These are phyloP conservation scores for Tanytarsus gracilentus DNA, from an alignment of 2,888 invertebrate species.

Conservation along the genomic window DNA sequence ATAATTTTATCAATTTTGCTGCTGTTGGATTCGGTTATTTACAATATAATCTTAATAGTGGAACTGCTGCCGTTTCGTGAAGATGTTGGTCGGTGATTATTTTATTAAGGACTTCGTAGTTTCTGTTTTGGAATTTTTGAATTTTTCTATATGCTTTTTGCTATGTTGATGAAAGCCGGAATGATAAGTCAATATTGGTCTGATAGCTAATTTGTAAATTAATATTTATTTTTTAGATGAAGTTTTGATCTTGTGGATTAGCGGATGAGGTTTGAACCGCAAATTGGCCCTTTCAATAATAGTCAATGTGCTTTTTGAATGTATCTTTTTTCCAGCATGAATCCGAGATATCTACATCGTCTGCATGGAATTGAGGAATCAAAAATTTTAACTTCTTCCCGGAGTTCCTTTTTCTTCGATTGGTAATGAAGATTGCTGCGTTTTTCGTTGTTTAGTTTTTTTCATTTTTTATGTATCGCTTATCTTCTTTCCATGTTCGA, in stretches of 20 bases:
- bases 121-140: neutral
- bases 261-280: neutral
- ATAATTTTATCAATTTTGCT: too few relatives aligned
- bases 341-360: neutral
- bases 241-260: neutral
- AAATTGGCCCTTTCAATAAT: neutral
- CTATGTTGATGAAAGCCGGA: neutral
- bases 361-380: neutral
- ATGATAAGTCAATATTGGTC: neutral
- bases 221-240: neutral
- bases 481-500: neutral
- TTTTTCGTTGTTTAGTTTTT: neutral
- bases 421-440: neutral
- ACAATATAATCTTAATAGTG: neutral
- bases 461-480: neutral
- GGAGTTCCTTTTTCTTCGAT: neutral
- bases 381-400: neutral
- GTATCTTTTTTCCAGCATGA: neutral
- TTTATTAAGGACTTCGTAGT: neutral
- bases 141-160: neutral
- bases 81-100: neutral
- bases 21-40: too few relatives aligned
- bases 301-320: neutral
- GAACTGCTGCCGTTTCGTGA: neutral
- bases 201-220: neutral